Conservation (phyloP, 2,888 invertebrate species). For the Dryocosmus kuriphilus region DNA sequence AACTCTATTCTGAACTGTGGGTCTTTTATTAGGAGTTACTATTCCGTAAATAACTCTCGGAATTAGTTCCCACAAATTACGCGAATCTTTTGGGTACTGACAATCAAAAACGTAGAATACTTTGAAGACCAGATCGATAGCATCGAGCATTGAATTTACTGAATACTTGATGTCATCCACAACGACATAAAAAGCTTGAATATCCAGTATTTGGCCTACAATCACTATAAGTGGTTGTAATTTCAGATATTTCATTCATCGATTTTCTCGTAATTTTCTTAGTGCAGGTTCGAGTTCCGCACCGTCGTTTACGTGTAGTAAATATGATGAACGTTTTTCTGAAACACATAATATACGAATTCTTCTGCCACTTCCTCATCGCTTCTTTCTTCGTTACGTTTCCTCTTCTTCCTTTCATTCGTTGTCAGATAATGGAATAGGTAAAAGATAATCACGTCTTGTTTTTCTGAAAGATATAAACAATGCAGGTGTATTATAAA, state of each 20-base stretch:
- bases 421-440: too few relatives aligned
- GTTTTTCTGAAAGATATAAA: too few relatives aligned
- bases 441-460: too few relatives aligned
- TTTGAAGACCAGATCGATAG: constrained; percentile 27
- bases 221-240: constrained; percentile 35
- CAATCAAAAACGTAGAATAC: constrained; percentile 25
- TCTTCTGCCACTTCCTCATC: too few relatives aligned
- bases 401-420: too few relatives aligned
- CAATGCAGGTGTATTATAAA: too few relatives aligned
- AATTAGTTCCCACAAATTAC: not conserved
- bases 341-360: too few relatives aligned
- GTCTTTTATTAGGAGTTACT: not conserved
- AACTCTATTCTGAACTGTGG: too few relatives aligned
- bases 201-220: not conserved
- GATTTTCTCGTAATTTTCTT: not conserved
- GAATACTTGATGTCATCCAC: constrained; percentile 21
- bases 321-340: too few relatives aligned
- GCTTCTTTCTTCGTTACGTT: too few relatives aligned
- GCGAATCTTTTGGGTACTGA: constrained; percentile 16
- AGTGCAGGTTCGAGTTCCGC: not conserved
- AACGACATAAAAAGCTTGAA: constrained; percentile 24
- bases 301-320: too few relatives aligned
- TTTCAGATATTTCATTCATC: not conserved
- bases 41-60: not conserved
- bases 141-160: not conserved